These are phyloP conservation scores for Agapornis canus DNA, from an alignment of 2,797 vertebrate species.

Conservation along the genomic window DNA sequence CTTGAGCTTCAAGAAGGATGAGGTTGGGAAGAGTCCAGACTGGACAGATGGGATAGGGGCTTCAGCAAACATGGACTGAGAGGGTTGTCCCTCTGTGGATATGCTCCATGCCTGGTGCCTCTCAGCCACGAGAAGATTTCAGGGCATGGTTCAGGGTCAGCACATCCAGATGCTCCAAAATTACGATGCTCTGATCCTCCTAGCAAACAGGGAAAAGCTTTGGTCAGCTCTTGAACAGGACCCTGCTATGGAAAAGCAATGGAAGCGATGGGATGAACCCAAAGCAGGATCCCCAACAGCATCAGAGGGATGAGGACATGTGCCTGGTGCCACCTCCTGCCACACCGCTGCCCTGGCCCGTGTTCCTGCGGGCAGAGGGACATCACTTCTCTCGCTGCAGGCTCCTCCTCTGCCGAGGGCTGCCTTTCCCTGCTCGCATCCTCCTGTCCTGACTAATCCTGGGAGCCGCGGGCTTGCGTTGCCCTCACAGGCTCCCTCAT, in stretches of 20 bases:
- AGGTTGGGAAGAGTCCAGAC: background rate
- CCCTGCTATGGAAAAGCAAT: background rate
- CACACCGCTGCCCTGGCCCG: rapidly evolving
- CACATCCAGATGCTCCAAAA: background rate
- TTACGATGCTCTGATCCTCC: background rate
- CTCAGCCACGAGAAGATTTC: background rate
- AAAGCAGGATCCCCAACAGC: background rate
- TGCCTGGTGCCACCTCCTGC: background rate
- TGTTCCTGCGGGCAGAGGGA: background rate
- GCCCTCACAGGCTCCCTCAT: background rate
- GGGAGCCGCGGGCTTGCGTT: rapidly evolving
- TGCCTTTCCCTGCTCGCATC: background rate
- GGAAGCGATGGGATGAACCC: background rate
- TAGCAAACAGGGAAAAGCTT: background rate
- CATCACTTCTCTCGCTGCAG: rapidly evolving
- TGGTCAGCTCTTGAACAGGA: background rate
- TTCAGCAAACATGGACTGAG: background rate
- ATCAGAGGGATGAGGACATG: rapidly evolving
- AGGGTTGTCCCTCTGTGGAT: background rate
- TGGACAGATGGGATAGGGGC: background rate
- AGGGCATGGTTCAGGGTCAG: background rate
- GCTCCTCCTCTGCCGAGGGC: background rate
- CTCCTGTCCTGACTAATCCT: background rate
- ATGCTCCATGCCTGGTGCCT: background rate
- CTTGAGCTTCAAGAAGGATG: rapidly evolving